Percentiles rank a stretch among this genome's conserved stretches.
phyloP scores from a whole-genome alignment of 1,140 invertebrate genomes.

The Rhynchophorus ferrugineus region DNA sequence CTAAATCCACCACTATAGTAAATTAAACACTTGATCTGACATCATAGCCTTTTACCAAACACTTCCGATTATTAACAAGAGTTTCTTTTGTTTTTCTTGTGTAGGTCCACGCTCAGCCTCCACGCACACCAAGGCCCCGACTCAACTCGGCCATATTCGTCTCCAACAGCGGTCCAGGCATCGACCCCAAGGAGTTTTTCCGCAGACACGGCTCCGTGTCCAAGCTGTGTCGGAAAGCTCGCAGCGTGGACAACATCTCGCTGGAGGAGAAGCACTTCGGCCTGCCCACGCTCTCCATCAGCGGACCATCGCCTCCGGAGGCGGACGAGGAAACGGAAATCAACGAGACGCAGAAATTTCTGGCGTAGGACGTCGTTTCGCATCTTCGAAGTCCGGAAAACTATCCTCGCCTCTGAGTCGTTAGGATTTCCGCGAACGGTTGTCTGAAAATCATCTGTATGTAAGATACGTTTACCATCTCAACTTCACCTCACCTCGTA shows the following conservation, averaged over 20 bases:
- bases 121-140: constrained; percentile 56
- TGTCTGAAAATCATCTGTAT: too few relatives aligned
- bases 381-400: too few relatives aligned
- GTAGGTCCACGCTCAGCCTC: constrained; percentile 28
- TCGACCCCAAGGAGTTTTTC: constrained; percentile 67
- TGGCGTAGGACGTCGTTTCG: constrained; percentile 1
- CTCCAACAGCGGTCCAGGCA: constrained; percentile 63
- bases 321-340: constrained; percentile 15
- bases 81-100: constrained; percentile 3
- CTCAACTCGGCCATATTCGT: constrained; percentile 71
- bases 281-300: constrained; percentile 65
- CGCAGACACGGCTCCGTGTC: constrained; percentile 70
- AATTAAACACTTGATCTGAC: too few relatives aligned
- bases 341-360: constrained; percentile 9
- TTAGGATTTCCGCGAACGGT: too few relatives aligned
- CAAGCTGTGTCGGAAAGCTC: constrained; percentile 65
- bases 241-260: constrained; percentile 61
- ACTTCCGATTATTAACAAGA: not conserved
- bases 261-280: constrained; percentile 53
- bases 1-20: not conserved
- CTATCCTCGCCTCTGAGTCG: too few relatives aligned
- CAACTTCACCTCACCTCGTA: too few relatives aligned
- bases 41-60: too few relatives aligned
- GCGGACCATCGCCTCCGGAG: constrained; percentile 67
- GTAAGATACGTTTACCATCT: too few relatives aligned